phyloP scores from a whole-genome alignment of 2,113 vertebrate species.

The Falcunculus frontatus region DNA sequence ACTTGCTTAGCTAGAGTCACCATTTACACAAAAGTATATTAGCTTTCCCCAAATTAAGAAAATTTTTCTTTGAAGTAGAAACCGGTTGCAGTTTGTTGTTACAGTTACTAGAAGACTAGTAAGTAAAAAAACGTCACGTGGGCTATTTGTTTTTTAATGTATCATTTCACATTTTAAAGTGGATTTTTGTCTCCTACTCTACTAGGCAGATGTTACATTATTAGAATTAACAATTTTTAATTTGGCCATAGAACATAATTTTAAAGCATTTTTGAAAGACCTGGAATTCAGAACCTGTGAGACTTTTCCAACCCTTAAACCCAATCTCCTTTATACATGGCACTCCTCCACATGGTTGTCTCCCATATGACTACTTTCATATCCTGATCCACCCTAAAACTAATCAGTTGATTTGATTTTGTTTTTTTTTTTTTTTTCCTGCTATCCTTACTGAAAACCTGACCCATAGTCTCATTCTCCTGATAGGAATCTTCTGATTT shows the following conservation, averaged over 20 bases:
- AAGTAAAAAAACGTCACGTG: neutral
- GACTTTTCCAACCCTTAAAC: neutral
- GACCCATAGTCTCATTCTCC: neutral
- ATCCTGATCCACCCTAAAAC: neutral
- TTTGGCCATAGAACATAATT: neutral
- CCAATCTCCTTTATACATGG: neutral
- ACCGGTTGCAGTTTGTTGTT: neutral
- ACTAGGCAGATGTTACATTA: neutral
- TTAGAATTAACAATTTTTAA: neutral
- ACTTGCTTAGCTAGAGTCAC: neutral
- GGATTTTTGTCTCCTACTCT: neutral
- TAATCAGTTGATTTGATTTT: neutral
- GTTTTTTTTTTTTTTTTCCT: accelerated
- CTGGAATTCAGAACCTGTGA: neutral
- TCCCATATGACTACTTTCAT: neutral
- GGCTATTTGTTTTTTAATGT: neutral
- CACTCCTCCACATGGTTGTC: neutral
- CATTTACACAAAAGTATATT: neutral
- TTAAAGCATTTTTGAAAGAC: neutral
- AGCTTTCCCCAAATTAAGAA: neutral
- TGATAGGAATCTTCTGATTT: neutral
- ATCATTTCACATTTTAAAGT: neutral
- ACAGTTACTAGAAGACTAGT: neutral
- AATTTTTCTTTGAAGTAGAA: neutral
- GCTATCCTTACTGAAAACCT: neutral